These are phyloP conservation scores for Dyspetes luteomarginatus DNA, from an alignment of 2,888 invertebrate species.

Conservation along the genomic window DNA sequence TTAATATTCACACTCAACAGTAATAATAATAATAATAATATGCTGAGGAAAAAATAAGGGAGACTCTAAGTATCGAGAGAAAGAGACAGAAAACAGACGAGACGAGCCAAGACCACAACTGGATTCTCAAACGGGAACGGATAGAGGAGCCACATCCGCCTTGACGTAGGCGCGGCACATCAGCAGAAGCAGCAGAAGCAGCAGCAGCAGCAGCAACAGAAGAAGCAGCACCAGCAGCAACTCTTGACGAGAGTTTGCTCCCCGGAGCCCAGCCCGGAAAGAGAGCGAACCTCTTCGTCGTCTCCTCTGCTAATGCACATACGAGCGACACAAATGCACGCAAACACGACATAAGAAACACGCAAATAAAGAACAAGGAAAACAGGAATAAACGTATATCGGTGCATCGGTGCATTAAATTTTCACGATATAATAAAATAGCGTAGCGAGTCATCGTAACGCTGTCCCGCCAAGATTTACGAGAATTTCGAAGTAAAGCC, in stretches of 20 bases:
- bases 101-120: slow-evolving; percentile 70
- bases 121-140: slow-evolving; percentile 79
- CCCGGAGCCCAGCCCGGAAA: slow-evolving; percentile 62
- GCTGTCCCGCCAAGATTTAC: slow-evolving; percentile 58
- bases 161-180: slow-evolving; percentile 69
- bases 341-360: slow-evolving; percentile 10
- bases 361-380: slow-evolving; percentile 9
- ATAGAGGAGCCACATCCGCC: slow-evolving; percentile 77
- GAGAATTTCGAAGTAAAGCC: slow-evolving; percentile 36
- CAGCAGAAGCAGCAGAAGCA: slow-evolving; percentile 33
- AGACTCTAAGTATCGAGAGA: slow-evolving; percentile 15
- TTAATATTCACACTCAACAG: not conserved
- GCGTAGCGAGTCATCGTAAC: slow-evolving; percentile 58
- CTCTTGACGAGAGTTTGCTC: slow-evolving; percentile 63
- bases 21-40: not conserved
- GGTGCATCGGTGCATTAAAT: slow-evolving; percentile 58
- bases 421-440: slow-evolving; percentile 64
- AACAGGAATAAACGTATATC: slow-evolving; percentile 52
- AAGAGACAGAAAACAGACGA: slow-evolving; percentile 5
- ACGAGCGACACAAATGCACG: not conserved
- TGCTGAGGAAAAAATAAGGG: slow-evolving; percentile 31
- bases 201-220: no score
- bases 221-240: no score
- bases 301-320: not conserved
- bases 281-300: slow-evolving; percentile 51